phyloP scores from a whole-genome alignment of 2,888 invertebrate genomes.

The Blastobasis lacticolella region DNA sequence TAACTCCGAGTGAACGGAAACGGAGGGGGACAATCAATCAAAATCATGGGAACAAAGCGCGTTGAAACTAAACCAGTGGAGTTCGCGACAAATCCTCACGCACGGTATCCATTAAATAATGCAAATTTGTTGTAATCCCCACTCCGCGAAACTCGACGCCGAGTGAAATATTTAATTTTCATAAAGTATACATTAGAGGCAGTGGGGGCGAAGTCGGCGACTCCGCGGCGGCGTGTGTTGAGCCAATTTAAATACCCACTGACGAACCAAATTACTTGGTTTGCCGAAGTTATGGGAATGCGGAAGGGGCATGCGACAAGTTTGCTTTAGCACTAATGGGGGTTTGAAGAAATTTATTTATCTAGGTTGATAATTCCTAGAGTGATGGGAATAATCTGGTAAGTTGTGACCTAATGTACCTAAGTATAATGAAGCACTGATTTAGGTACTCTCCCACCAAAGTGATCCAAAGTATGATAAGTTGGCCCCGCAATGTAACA shows the following conservation, averaged over 20 bases:
- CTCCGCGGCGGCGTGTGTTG: not conserved
- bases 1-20: not conserved
- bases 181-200: constrained; percentile 67
- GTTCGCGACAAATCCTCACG: constrained; percentile 66
- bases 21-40: constrained; percentile 30
- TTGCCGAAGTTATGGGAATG: too few relatives aligned
- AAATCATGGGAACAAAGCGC: constrained; percentile 32
- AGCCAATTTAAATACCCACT: not conserved
- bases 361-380: too few relatives aligned
- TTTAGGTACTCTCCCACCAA: too few relatives aligned
- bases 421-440: too few relatives aligned
- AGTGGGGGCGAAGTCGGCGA: constrained; percentile 21
- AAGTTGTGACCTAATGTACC: too few relatives aligned
- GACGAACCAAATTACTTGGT: too few relatives aligned
- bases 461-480: too few relatives aligned
- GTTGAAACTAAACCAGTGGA: constrained; percentile 40
- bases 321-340: too few relatives aligned
- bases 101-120: constrained; percentile 69
- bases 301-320: too few relatives aligned
- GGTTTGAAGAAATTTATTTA: too few relatives aligned
- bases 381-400: too few relatives aligned
- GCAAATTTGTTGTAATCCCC: constrained; percentile 72
- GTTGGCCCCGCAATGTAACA: too few relatives aligned
- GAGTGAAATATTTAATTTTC: constrained; percentile 73
- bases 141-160: constrained; percentile 40